Evolutionary conservation across 2,797 vertebrate genomes (phyloP).

Genomic region (Erithacus rubecula): DNA sequence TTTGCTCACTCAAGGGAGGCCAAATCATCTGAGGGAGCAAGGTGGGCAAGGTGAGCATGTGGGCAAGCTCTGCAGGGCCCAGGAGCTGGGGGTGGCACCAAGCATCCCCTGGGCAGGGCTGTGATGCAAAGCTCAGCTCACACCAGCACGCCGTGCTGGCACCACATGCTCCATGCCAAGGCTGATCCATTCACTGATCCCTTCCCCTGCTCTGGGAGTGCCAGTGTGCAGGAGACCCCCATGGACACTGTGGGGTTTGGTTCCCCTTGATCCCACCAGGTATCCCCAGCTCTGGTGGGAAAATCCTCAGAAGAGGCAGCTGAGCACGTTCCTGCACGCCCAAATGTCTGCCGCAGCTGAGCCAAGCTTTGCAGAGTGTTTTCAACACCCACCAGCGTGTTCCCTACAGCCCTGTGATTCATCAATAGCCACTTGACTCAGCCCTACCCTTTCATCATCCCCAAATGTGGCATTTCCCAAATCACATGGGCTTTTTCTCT

Average conservation of each 20-base stretch:
- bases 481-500: neutral
- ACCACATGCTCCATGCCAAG: rapidly evolving
- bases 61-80: neutral
- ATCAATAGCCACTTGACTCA: neutral
- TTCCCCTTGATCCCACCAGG: rapidly evolving
- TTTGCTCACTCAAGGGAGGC: neutral
- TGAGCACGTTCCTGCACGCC: neutral
- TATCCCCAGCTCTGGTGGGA: neutral
- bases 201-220: rapidly evolving
- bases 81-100: neutral
- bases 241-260: rapidly evolving
- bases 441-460: slow-evolving; percentile 8
- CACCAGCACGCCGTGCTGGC: rapidly evolving
- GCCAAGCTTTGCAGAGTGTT: neutral
- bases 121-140: rapidly evolving
- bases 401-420: slow-evolving; percentile 18
- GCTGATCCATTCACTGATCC: rapidly evolving
- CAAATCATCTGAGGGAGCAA: rapidly evolving
- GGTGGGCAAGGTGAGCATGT: too few species aligned
- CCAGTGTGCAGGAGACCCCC: rapidly evolving
- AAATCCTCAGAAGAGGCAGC: neutral
- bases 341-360: neutral
- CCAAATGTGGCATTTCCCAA: neutral
- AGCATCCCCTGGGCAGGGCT: neutral
- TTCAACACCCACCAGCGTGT: neutral